phyloP scores from a whole-genome alignment of 2,888 invertebrate species.

The Ptilodon capucinus region DNA sequence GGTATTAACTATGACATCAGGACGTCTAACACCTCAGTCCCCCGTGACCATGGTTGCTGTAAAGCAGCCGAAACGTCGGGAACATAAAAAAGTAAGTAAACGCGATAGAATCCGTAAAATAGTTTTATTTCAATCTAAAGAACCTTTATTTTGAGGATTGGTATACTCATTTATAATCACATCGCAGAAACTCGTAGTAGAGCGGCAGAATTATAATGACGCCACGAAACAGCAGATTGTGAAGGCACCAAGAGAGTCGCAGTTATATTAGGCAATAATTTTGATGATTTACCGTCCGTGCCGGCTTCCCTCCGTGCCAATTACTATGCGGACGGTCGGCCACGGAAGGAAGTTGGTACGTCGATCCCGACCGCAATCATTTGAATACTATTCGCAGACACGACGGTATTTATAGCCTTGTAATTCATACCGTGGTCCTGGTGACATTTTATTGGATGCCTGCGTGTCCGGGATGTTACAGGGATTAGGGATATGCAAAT shows the following conservation, averaged over 20 bases:
- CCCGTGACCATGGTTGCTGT: too few relatives aligned
- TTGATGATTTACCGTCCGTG: slow-evolving; percentile 73
- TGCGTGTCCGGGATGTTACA: slow-evolving; percentile 56
- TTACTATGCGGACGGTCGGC: slow-evolving; percentile 74
- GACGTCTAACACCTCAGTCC: too few relatives aligned
- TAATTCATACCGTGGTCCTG: slow-evolving; percentile 64
- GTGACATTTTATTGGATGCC: slow-evolving; percentile 71
- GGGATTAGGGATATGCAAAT: slow-evolving; percentile 58
- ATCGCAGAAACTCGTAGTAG: too few relatives aligned
- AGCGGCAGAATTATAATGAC: slow-evolving; percentile 65
- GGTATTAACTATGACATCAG: too few relatives aligned
- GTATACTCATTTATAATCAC: too few relatives aligned
- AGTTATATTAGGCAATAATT: slow-evolving; percentile 79
- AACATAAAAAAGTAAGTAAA: too few relatives aligned
- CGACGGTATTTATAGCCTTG: slow-evolving; percentile 70
- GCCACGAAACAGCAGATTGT: slow-evolving; percentile 68
- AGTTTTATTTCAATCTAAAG: too few relatives aligned
- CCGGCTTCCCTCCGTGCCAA: slow-evolving; percentile 67
- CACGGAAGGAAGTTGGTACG: slow-evolving; percentile 75
- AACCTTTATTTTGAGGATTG: too few relatives aligned
- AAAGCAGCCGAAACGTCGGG: too few relatives aligned
- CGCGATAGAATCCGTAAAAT: too few relatives aligned
- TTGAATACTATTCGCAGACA: slow-evolving; percentile 73
- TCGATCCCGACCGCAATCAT: slow-evolving; percentile 77
- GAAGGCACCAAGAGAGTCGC: slow-evolving; percentile 54